phyloP scores from a whole-genome alignment of 2,797 vertebrate species.

The Crax fasciolata region DNA sequence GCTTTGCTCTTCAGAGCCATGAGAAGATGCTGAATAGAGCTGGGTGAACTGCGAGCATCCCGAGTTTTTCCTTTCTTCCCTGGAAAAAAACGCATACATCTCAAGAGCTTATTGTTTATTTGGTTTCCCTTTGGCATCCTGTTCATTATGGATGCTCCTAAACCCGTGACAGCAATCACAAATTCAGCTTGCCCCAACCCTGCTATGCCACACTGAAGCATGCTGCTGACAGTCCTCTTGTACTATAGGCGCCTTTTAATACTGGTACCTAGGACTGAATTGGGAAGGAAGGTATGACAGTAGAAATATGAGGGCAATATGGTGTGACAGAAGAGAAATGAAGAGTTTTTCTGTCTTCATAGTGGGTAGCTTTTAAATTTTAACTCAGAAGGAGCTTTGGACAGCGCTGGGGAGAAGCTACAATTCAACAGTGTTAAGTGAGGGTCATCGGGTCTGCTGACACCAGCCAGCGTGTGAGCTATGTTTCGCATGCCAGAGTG shows the following conservation, averaged over 20 bases:
- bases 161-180: neutral
- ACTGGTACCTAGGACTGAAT: neutral
- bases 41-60: neutral
- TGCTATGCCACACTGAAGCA: neutral
- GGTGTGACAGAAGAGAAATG: neutral
- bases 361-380: neutral
- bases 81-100: conserved; percentile 27
- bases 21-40: conserved; percentile 39
- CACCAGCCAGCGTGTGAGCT: neutral
- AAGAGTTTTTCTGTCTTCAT: neutral
- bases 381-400: neutral
- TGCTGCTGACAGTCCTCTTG: neutral
- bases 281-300: neutral
- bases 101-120: neutral
- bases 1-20: conserved; percentile 36
- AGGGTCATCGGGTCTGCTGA: neutral
- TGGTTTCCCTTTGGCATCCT: conserved; percentile 2
- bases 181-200: neutral
- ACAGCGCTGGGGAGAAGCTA: neutral
- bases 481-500: neutral
- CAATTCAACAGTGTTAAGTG: neutral
- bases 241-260: neutral
- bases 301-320: neutral
- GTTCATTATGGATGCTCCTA: neutral
- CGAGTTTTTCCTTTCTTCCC: conserved; percentile 36